phyloP scores from a whole-genome alignment of 2,797 vertebrate species.

The Denticeps clupeoides region DNA sequence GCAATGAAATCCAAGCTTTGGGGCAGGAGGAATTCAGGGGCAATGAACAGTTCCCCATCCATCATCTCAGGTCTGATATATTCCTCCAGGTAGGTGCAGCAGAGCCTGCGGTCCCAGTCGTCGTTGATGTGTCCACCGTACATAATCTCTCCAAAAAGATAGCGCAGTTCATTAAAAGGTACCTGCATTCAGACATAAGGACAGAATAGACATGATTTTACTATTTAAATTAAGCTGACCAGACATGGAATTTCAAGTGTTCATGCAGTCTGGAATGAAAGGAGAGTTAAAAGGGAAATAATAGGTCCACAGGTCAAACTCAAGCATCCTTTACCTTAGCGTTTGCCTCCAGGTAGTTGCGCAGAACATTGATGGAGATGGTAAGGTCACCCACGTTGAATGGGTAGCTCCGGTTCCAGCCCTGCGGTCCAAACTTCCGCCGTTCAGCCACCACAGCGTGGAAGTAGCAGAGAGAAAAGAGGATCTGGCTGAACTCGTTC shows the following conservation, averaged over 20 bases:
- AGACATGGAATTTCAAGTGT: neutral
- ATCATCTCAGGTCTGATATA: conserved; percentile 68
- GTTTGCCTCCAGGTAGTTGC: conserved; percentile 69
- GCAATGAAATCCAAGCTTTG: conserved; percentile 64
- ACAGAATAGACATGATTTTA: neutral
- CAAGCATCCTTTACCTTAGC: conserved; percentile 61
- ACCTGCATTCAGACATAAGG: conserved; percentile 44
- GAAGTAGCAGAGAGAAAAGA: conserved; percentile 75
- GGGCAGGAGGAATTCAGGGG: conserved; percentile 65
- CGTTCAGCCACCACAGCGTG: conserved; percentile 68
- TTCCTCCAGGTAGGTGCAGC: conserved; percentile 67
- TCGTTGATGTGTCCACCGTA: conserved; percentile 75
- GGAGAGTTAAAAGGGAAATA: neutral
- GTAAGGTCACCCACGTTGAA: conserved; percentile 68
- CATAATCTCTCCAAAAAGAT: conserved; percentile 76
- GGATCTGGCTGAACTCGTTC: conserved; percentile 68
- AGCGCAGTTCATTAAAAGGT: conserved; percentile 67
- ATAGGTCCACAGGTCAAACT: too few species aligned
- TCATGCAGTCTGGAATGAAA: neutral
- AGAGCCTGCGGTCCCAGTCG: conserved; percentile 70
- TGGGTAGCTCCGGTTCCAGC: conserved; percentile 70
- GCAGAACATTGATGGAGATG: conserved; percentile 63
- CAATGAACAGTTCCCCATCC: conserved; percentile 62
- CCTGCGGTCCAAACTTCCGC: conserved; percentile 66
- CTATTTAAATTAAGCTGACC: neutral